A percentile compares a stretch with the other conserved stretches of the same genome.
phyloP scores from a whole-genome alignment of 1,140 invertebrate species.

The Caenorhabditis briggsae region DNA sequence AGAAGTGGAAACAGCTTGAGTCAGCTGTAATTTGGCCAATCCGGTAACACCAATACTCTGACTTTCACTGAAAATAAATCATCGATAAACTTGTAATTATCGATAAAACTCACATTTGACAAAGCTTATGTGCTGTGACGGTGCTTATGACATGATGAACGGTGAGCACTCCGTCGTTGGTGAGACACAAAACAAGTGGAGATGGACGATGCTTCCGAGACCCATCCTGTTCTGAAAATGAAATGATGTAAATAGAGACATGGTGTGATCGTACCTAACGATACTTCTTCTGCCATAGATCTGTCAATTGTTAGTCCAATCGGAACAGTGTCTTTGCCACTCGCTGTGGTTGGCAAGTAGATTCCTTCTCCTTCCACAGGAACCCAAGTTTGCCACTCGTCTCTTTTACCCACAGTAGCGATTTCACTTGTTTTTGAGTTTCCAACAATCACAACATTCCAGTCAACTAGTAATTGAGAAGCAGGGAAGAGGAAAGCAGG shows the following conservation, averaged over 20 bases:
- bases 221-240: constrained; percentile 45
- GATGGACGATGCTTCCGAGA: constrained; percentile 39
- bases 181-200: constrained; percentile 55
- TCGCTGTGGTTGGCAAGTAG: constrained; percentile 55
- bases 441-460: constrained; percentile 54
- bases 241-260: neutral
- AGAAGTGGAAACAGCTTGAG: neutral
- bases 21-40: neutral
- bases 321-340: constrained; percentile 42
- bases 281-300: constrained; percentile 40
- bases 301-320: constrained; percentile 49
- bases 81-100: neutral
- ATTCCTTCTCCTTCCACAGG: constrained; percentile 53
- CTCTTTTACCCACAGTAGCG: constrained; percentile 30
- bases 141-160: constrained; percentile 40
- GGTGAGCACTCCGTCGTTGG: constrained; percentile 58
- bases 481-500: neutral
- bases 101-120: constrained; percentile 30
- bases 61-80: neutral
- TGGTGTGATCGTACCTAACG: neutral
- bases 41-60: neutral
- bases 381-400: constrained; percentile 47
- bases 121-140: neutral
- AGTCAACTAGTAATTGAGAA: constrained; percentile 46
- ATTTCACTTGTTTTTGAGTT: constrained; percentile 61